Evolutionary conservation across 1,140 invertebrate genomes (phyloP).

Genomic region (Trichonephila clavata): DNA sequence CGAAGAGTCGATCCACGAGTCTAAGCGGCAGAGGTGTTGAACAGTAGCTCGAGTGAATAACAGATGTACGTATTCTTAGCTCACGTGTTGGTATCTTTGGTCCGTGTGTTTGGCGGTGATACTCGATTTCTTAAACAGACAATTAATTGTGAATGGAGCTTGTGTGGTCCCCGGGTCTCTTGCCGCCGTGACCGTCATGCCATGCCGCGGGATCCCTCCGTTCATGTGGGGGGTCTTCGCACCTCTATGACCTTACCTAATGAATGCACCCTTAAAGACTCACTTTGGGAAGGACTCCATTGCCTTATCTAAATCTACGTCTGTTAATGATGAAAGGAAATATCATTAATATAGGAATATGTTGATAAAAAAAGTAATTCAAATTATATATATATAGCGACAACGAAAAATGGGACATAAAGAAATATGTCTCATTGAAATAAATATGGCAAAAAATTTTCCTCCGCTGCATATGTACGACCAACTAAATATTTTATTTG

Average conservation of each 20-base stretch:
- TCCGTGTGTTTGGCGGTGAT: background rate
- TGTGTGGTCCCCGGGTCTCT: conserved; percentile 36
- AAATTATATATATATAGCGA: too few species aligned
- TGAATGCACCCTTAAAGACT: background rate
- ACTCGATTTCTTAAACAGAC: conserved; percentile 30
- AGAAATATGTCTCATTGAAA: too few species aligned
- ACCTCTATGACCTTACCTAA: background rate
- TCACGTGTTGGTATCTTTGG: conserved; percentile 31
- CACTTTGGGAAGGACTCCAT: background rate
- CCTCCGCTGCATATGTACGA: too few species aligned
- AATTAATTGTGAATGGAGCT: conserved; percentile 45
- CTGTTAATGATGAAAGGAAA: background rate
- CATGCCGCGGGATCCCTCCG: background rate
- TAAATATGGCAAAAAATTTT: too few species aligned
- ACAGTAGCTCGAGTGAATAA: conserved; percentile 16
- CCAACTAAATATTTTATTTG: too few species aligned
- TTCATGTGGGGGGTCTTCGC: background rate
- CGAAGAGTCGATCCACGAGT: background rate
- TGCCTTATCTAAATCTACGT: background rate
- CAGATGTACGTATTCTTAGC: conserved; percentile 46
- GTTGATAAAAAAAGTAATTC: too few species aligned
- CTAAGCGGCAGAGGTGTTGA: conserved; percentile 26
- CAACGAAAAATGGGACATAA: too few species aligned
- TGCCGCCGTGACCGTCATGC: conserved; percentile 45
- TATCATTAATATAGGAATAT: background rate